Evolutionary conservation across 2,113 vertebrate genomes (phyloP), one percentile per base, ranked within the genome.

Genomic region (Turdus rufiventris): DNA sequence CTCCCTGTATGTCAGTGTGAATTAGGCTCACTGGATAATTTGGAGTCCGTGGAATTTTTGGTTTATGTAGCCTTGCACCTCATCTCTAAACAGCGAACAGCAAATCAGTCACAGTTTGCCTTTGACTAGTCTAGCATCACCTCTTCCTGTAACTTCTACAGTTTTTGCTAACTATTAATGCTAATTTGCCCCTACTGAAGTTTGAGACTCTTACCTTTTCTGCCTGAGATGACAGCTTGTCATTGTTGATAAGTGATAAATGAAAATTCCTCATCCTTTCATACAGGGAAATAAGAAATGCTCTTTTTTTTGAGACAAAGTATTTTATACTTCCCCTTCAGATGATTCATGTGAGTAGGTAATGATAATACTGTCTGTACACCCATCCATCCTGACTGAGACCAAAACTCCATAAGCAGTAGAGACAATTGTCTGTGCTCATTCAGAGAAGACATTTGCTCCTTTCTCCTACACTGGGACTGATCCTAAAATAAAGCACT

Each of bases 291-390:
- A 86, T 53, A 84, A 95, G 66, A 92, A 77, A 88, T 33, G 36
- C 56, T 57, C 23, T 40, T 71, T 96, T 93, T 97, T 93, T 92
- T 47, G 70, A 96, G 93, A 57, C 33, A 61, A 96, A 94, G 82
- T 84, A 40, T 85, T 93, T 96, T 19, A 89, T 83, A 75, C 56
- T 95, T 97, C 94, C 70, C 89, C 40, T 67, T 79, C 53, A 88
- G 77, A 95, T 94, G 77, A 97, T 85, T 92, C 93, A 96, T 94
- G 68, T 84, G 83, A 96, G 83, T 91, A 71, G 85, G 85, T 96
- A 95, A 97, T 74, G 95, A 86, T 95, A 96, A 96, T 89, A 60
- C 82, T 0, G 67, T 96, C 92, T 74, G 16, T 71, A 93, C 77
- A 28, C 65, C 74, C 85, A 95, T 96, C 94, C 93, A 95, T 95